These are phyloP conservation scores for Alca torda DNA, from an alignment of 2,797 vertebrate genomes.

Conservation along the genomic window DNA sequence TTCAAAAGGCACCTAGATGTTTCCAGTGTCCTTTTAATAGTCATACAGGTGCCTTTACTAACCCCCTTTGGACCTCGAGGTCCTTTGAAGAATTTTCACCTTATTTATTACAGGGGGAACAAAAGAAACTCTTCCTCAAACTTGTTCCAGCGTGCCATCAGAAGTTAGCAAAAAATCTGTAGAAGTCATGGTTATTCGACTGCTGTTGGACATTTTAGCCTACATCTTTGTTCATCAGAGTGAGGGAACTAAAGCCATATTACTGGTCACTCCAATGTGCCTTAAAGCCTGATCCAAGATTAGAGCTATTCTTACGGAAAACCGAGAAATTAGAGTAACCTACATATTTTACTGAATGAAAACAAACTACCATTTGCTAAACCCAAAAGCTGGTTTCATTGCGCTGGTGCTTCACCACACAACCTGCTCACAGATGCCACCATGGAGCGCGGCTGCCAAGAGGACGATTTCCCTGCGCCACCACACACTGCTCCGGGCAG, in stretches of 20 bases:
- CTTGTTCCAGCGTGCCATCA: background rate
- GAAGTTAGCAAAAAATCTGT: background rate
- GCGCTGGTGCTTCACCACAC: background rate
- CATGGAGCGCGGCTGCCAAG: rapidly evolving
- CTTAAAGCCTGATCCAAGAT: background rate
- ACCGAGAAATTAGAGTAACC: background rate
- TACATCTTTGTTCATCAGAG: background rate
- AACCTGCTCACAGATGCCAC: background rate
- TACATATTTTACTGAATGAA: rapidly evolving
- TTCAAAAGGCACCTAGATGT: background rate
- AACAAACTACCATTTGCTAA: background rate
- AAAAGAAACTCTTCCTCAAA: background rate
- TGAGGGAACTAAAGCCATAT: background rate
- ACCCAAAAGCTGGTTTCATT: background rate
- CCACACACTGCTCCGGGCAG: background rate
- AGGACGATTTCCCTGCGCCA: rapidly evolving
- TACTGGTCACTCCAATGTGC: background rate
- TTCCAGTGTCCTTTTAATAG: background rate
- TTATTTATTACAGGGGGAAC: background rate
- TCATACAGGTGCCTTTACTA: background rate
- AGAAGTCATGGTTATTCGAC: background rate
- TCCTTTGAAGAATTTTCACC: background rate
- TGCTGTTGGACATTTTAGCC: background rate
- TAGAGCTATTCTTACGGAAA: background rate
- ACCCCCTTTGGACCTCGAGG: background rate